These are phyloP conservation scores for Heliconius charithonia DNA, from an alignment of 2,888 invertebrate species.

Conservation along the genomic window DNA sequence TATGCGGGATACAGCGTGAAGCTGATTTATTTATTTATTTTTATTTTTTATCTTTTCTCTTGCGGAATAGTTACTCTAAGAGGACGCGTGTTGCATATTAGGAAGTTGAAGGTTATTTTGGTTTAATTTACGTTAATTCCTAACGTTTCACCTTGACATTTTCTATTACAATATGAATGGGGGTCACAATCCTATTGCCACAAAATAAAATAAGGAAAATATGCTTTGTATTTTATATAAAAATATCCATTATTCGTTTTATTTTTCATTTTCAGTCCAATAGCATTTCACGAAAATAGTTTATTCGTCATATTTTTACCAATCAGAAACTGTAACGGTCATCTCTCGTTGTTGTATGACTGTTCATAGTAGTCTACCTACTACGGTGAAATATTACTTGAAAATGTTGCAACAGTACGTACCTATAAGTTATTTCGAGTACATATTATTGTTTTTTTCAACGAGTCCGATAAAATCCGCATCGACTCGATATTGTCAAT, in stretches of 20 bases:
- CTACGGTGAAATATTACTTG: neutral
- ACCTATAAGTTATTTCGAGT: neutral
- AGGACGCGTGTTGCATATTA: neutral
- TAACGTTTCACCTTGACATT: neutral
- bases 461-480: constrained; percentile 1
- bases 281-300: neutral
- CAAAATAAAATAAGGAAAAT: neutral
- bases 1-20: no score
- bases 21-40: no score
- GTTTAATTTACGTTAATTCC: neutral
- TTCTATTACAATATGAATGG: neutral
- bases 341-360: neutral
- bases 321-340: neutral
- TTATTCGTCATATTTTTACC: neutral
- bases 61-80: neutral
- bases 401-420: neutral
- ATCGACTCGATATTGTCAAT: constrained; percentile 19
- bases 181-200: neutral
- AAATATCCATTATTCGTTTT: neutral
- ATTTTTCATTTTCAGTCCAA: neutral
- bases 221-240: neutral
- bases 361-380: no score
- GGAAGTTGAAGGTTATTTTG: neutral
- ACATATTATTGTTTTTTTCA: neutral
- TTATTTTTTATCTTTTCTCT: no score